A percentile compares a stretch with the other conserved stretches of the same genome.
These are phyloP conservation scores for Acropternis orthonyx DNA, from an alignment of 2,797 vertebrate genomes.

Conservation along the genomic window DNA sequence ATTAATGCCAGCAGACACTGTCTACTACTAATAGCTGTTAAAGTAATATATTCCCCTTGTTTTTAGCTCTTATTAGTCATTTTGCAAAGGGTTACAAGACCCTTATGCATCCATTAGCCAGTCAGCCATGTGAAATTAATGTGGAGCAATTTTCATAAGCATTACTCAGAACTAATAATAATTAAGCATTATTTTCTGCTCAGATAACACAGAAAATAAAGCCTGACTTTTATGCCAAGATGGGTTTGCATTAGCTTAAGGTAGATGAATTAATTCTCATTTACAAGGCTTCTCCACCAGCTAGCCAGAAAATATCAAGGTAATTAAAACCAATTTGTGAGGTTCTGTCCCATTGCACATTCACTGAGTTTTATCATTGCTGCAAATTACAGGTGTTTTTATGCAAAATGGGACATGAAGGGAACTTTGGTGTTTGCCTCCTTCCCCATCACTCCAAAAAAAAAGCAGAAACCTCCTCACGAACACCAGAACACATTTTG, in stretches of 20 bases:
- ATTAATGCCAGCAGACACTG: slow-evolving; percentile 59
- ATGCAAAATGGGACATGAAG: not conserved
- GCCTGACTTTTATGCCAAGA: slow-evolving; percentile 67
- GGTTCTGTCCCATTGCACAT: slow-evolving; percentile 59
- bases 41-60: slow-evolving; percentile 63
- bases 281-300: slow-evolving; percentile 55
- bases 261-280: slow-evolving; percentile 69
- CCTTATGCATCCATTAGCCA: slow-evolving; percentile 69
- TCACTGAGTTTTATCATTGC: slow-evolving; percentile 22
- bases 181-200: slow-evolving; percentile 72
- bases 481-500: rapidly evolving
- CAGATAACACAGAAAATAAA: slow-evolving; percentile 69
- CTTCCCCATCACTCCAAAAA: not conserved
- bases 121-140: slow-evolving; percentile 69
- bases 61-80: slow-evolving; percentile 69
- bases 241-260: slow-evolving; percentile 67
- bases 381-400: slow-evolving; percentile 59
- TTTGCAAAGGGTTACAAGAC: slow-evolving; percentile 64
- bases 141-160: slow-evolving; percentile 69
- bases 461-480: not conserved
- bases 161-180: slow-evolving; percentile 70
- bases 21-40: slow-evolving; percentile 61
- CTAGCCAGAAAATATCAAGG: slow-evolving; percentile 62
- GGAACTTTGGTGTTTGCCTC: not conserved
- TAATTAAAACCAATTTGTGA: slow-evolving; percentile 70